phyloP scores from a whole-genome alignment of 2,113 vertebrate species.

The Jaculus jaculus region DNA sequence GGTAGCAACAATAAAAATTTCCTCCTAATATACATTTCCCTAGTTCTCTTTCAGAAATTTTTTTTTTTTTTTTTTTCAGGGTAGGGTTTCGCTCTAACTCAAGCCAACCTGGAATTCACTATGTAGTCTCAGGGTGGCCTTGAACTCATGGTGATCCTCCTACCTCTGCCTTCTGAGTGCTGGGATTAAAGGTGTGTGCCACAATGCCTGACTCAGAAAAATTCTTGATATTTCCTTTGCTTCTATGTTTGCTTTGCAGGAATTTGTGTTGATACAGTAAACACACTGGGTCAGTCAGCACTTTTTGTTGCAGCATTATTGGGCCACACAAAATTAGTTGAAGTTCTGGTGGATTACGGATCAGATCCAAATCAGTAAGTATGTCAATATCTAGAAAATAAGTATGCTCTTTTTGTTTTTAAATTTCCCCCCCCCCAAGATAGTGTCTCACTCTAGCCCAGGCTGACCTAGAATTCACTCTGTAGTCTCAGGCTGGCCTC shows the following conservation, averaged over 20 bases:
- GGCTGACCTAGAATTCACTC: no score
- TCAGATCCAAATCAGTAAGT: slow-evolving; percentile 92
- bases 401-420: neutral
- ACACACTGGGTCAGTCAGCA: slow-evolving; percentile 89
- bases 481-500: no score
- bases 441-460: no score
- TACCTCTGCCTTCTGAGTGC: no score
- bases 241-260: slow-evolving; percentile 79
- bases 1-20: neutral
- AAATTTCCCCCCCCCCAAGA: no score
- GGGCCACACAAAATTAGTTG: slow-evolving; percentile 85
- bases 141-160: no score
- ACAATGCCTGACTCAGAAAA: neutral
- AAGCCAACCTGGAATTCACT: no score
- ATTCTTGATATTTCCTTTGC: neutral
- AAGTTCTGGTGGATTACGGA: slow-evolving; percentile 88
- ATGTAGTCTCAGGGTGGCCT: no score
- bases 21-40: rapidly evolving
- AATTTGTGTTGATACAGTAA: slow-evolving; percentile 85
- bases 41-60: neutral
- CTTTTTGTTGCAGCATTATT: slow-evolving; percentile 89
- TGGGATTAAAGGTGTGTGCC: no score
- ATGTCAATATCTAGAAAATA: neutral
- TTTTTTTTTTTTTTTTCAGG: no score
- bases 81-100: no score